These are phyloP conservation scores for Drosophila mercatorum DNA, from an alignment of 2,888 invertebrate genomes.

Conservation along the genomic window DNA sequence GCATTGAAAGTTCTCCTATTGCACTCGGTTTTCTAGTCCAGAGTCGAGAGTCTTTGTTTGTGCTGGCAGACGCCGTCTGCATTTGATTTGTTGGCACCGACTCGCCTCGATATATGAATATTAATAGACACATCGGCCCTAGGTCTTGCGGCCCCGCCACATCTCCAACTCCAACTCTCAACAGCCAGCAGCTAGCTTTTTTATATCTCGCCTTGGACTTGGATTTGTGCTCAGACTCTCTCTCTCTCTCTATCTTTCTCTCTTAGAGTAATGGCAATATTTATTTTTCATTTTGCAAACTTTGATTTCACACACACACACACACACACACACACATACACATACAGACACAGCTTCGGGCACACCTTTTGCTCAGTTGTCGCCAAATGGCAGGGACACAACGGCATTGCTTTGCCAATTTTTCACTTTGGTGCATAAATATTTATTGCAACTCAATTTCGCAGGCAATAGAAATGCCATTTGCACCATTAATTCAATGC, in stretches of 20 bases:
- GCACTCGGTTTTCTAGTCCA: not conserved
- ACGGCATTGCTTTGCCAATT: conserved; percentile 67
- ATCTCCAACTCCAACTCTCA: conserved; percentile 3
- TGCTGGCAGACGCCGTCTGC: conserved; percentile 63
- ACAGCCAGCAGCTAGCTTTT: not conserved
- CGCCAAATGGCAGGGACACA: conserved; percentile 44
- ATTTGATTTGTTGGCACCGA: conserved; percentile 67
- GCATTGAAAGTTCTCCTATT: conserved; percentile 8
- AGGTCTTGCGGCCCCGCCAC: conserved; percentile 16
- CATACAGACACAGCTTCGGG: conserved; percentile 8
- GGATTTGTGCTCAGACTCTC: conserved; percentile 5
- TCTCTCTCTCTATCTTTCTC: not conserved
- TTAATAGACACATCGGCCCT: conserved; percentile 66
- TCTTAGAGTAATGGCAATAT: conserved; percentile 71
- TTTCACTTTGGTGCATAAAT: conserved; percentile 79
- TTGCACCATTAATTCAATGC: conserved; percentile 80
- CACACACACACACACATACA: conserved; percentile 36
- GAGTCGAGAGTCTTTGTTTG: conserved; percentile 51
- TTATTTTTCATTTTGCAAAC: conserved; percentile 71
- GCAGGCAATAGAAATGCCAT: conserved; percentile 80
- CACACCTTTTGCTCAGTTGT: conserved; percentile 18
- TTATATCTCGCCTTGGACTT: conserved; percentile 3
- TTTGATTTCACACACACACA: conserved; percentile 59
- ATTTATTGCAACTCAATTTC: conserved; percentile 79
- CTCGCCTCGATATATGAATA: conserved; percentile 73